Base-by-base conservation (phyloP, 1,140 invertebrate genomes). In the Pantala flavescens region DNA sequence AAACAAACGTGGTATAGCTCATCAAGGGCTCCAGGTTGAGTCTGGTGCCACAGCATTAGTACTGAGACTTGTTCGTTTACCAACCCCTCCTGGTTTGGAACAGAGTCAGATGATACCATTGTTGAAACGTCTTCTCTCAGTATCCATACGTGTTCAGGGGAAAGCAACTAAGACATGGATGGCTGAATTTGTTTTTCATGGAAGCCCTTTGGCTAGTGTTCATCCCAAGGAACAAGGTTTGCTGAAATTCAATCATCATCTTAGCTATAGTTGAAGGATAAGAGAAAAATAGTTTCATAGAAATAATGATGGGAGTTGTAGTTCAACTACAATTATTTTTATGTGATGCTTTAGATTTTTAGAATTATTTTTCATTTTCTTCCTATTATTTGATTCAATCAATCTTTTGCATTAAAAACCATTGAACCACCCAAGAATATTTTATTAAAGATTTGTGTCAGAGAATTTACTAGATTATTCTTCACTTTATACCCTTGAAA, bases 11-110 rank as follows among this genome's bases (percentile, higher is more conserved):
- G 91, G 91, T 75, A 92, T 98, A 76, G 90, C 92, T 71, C 95
- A 98, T 84, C 93, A 95, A 83, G 95, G 95, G 1, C 85, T 97
- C 73, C 92, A 95, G 82, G 90, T 96, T 0, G 96, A 97, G 84
- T 93, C 92, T 23, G 92, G 93, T 82, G 95, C 94, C 0, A 92
- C 93, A 0, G 92, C 92, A 49, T 85, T 96, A 23, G 91, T 91
- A 43, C 83, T 97, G 74, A 91, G 93, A 80, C 84, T 96, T 42
- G 88, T 96, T 71, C 87, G 92, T 74, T 83, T 96, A 77, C 93
- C 93, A 2, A 84, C 87, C 71, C 90, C 91, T 0, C 82, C 83
- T 19, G 82, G 81, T 36, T 82, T 63, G 49, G 49, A 63, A 12
- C 49, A 55, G 84, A 81, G 11, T 74, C 78, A 19, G 77, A 72